phyloP scores from a whole-genome alignment of 1,140 invertebrate species.

The Rhopalosiphum maidis region DNA sequence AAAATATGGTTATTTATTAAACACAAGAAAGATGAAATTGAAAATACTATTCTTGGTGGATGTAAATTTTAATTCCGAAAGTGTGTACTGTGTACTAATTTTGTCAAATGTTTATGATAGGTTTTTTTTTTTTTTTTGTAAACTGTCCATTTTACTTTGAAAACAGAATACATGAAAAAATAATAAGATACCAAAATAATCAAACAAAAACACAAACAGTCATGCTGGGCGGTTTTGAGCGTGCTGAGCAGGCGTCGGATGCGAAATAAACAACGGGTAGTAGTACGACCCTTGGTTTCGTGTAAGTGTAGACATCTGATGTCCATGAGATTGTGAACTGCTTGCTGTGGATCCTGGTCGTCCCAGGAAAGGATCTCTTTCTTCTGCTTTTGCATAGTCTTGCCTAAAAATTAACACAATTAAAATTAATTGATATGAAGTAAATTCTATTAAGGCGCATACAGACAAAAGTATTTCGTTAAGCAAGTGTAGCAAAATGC shows the following conservation, averaged over 20 bases:
- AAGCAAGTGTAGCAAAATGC: not conserved
- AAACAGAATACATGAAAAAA: constrained; percentile 17
- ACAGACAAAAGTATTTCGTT: not conserved
- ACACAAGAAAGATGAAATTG: not conserved
- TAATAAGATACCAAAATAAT: constrained; percentile 55
- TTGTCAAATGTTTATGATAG: not conserved
- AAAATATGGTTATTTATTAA: constrained; percentile 4
- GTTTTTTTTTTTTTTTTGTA: not conserved
- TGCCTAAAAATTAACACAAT: constrained; percentile 66
- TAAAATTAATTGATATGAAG: not conserved
- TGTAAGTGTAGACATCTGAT: constrained; percentile 65
- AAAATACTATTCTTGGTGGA: not conserved
- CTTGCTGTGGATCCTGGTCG: constrained; percentile 49
- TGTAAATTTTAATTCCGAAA: not conserved
- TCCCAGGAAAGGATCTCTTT: constrained; percentile 73
- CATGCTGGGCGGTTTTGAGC: constrained; percentile 56
- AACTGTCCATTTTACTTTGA: not conserved
- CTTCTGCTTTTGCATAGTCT: constrained; percentile 76
- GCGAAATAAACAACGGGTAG: constrained; percentile 61
- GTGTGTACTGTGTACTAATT: not conserved
- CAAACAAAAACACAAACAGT: constrained; percentile 57
- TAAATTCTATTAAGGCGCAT: not conserved
- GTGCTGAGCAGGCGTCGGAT: constrained; percentile 57
- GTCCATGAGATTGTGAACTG: constrained; percentile 50
- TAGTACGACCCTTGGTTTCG: constrained; percentile 71